Percentiles rank a stretch among this genome's conserved stretches.
These are phyloP conservation scores for Equus quagga DNA, from an alignment of 2,113 vertebrate species.

Conservation along the genomic window DNA sequence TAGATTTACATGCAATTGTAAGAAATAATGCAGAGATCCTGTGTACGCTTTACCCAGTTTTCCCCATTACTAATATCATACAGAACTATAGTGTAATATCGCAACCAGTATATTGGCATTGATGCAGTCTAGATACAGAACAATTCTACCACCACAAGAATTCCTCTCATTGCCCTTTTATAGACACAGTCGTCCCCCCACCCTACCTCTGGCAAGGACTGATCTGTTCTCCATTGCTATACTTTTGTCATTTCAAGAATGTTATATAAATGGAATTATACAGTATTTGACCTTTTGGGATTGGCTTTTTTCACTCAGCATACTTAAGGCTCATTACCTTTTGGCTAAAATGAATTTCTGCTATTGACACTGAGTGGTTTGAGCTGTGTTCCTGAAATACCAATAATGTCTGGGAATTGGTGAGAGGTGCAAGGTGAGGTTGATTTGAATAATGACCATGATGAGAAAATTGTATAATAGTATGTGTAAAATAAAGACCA, in stretches of 20 bases:
- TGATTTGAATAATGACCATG: neutral
- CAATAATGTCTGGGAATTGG: neutral
- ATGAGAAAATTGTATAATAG: neutral
- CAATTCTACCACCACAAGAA: neutral
- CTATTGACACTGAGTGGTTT: neutral
- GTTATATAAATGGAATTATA: neutral
- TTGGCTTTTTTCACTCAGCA: neutral
- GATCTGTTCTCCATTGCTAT: neutral
- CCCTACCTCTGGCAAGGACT: neutral
- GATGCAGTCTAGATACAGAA: neutral
- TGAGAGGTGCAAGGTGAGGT: neutral
- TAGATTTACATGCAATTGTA: neutral
- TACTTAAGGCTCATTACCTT: neutral
- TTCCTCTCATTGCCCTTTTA: neutral
- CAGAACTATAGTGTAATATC: neutral
- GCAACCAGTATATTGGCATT: neutral
- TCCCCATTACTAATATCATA: neutral
- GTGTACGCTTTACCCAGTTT: neutral
- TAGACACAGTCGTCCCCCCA: neutral
- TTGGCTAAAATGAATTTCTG: conserved; percentile 1
- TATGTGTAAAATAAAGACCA: neutral
- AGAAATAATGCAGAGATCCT: neutral
- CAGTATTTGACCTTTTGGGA: neutral
- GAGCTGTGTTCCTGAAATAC: conserved; percentile 18
- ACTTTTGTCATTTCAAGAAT: conserved; percentile 35